Evolutionary conservation across 2,888 invertebrate genomes (phyloP), one percentile per base, ranked within the genome.

Genomic region (Scaeva pyrastri): DNA sequence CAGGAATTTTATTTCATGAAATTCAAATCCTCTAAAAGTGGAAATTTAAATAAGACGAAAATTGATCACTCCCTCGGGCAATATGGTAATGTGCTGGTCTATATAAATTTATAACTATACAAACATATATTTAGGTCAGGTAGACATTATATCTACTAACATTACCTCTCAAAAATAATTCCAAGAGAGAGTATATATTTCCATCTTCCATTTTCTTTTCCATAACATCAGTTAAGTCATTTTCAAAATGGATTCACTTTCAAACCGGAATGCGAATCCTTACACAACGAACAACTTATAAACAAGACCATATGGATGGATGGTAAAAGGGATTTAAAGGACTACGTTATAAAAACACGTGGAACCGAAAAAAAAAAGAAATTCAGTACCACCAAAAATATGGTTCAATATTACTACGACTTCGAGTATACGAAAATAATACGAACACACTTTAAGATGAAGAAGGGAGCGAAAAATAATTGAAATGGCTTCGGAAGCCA

Each of bases 401-500:
- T n/a, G 14, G 19, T 39, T 58, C 36, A 19, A 19, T 56, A 19
- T 56, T 56, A 36, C 56, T 10, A 8, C 7, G n/a, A n/a, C n/a
- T n/a, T n/a, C 26, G 31, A 31, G 31, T 31, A 31, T 31, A 31
- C 5, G 1, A 5, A 31, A 26, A 26, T n/a, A n/a, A n/a, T n/a
- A n/a, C 26, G 6, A 26, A 31, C 36, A 26, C 10, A 56, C 56
- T 36, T 31, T 36, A 58, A 58, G 19, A 36, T 19, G 19, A 19
- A 8, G 31, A 50, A 12, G 36, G 36, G 39, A 58, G 6, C 19
- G 2, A 55, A 26, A 26, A 55, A 26, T 55, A 55, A 55, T 55
- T 23, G 26, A 26, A 55, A 55, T 55, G 55, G 19, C 12, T 58
- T 36, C 19, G 8, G 26, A 55, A 55, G n/a, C 36, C 58, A 58